These are phyloP conservation scores for Phoxinus dragarum DNA, from an alignment of 2,797 vertebrate species.

Conservation along the genomic window DNA sequence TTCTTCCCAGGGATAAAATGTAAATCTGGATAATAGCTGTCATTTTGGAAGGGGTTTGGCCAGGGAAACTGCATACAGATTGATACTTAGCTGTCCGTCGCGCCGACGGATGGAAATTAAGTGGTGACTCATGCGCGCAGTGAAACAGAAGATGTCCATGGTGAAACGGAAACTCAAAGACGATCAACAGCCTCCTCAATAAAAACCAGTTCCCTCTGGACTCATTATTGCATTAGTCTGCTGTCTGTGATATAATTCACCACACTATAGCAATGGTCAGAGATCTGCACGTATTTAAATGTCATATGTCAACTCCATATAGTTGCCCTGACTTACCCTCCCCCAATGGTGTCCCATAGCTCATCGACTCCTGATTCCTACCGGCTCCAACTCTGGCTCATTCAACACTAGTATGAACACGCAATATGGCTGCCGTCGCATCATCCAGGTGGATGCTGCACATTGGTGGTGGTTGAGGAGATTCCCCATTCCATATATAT, in stretches of 20 bases:
- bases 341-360: too few relatives aligned
- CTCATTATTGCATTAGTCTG: conserved; percentile 18
- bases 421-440: too few relatives aligned
- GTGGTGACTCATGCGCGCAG: conserved; percentile 63
- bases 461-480: too few relatives aligned
- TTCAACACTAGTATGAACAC: too few relatives aligned
- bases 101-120: conserved; percentile 72
- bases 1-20: conserved; percentile 78
- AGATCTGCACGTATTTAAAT: neutral
- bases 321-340: too few relatives aligned
- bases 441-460: too few relatives aligned
- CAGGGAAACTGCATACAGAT: conserved; percentile 73
- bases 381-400: too few relatives aligned
- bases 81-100: conserved; percentile 75
- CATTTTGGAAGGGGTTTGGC: conserved; percentile 73
- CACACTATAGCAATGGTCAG: conserved; percentile 3
- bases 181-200: conserved; percentile 35
- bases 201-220: conserved; percentile 51
- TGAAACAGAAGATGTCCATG: conserved; percentile 50
- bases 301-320: neutral
- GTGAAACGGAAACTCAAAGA: conserved; percentile 38
- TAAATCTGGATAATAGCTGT: conserved; percentile 81
- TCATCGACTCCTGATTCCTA: too few relatives aligned
- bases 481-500: too few relatives aligned
- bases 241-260: conserved; percentile 26